Evolutionary conservation across 64 coral and sea anemone species (phyloP), one percentile per base, ranked within the genome.

Genomic region (Dendrophyllia cribrosa): DNA sequence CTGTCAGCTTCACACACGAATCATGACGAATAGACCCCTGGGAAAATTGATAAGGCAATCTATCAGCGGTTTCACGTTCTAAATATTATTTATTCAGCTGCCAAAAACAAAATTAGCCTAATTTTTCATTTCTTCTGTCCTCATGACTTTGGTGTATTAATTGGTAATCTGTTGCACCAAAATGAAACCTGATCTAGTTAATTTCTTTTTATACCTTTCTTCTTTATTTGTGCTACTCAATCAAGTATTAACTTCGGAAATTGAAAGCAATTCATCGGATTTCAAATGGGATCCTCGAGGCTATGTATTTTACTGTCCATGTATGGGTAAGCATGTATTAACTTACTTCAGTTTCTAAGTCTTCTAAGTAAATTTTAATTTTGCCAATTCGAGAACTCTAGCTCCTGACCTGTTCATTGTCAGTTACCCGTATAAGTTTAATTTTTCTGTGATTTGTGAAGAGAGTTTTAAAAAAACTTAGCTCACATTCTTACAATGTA

Each of bases 231-330:
- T n/a, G 43, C 44, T 49, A 10, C 6, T 84, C 10, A 84, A 51
- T 19, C 20, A 51, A 51, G 60, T 4, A 26, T 7, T 50, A 0
- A 49, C 61, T 17, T 76, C 69, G 12, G 61, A 67, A 70, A 17
- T 46, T 56, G 65, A 73, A 72, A 94, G 69, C n/a, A 50, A n/a
- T 19, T 56, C 68, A 49, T 44, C 72, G 17, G 66, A 75, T 65
- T 85, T 83, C 58, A 80, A 24, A 44, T 96, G 90, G 90, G 90
- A 96, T 46, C 50, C 82, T 44, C 88, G 84, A 2, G 97, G 97
- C n/a, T 99, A 96, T 23, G 77, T 99, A 5, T 80, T 99, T 55
- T 99, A 99, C 51, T 99, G 97, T 56, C 97, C 97, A 0, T 99
- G 97, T 44, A 99, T 99, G 97, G 97, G 97, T 99, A 77, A 71